A percentile compares a stretch with the other conserved stretches of the same genome.
Conservation (phyloP, 1,140 invertebrate species). For the Leucophenga varia region DNA sequence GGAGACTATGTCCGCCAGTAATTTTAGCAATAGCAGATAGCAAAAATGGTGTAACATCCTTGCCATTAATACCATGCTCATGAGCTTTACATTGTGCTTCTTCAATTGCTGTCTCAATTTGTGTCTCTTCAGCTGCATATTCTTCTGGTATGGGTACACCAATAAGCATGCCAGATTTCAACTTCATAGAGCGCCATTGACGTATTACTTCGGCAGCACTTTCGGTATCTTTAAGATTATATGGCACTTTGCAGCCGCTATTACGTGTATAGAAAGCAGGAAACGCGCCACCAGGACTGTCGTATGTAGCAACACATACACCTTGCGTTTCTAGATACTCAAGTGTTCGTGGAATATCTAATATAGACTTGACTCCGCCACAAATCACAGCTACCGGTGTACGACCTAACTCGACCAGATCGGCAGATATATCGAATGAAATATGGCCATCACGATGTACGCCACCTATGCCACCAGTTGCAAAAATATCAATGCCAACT, state of each 20-base stretch:
- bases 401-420: slow-evolving; percentile 85
- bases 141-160: slow-evolving; percentile 87
- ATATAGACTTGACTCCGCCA: slow-evolving; percentile 95
- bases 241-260: slow-evolving; percentile 71
- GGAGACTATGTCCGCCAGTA: slow-evolving; percentile 78
- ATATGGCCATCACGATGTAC: slow-evolving; percentile 86
- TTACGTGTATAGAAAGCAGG: slow-evolving; percentile 87
- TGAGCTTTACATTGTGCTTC: slow-evolving; percentile 71
- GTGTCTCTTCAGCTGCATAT: slow-evolving; percentile 57
- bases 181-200: slow-evolving; percentile 60
- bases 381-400: slow-evolving; percentile 89
- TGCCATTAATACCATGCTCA: slow-evolving; percentile 70
- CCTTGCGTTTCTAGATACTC: slow-evolving; percentile 97
- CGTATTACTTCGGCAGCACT: slow-evolving; percentile 75
- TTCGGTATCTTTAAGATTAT: slow-evolving; percentile 62
- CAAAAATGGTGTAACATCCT: slow-evolving; percentile 91
- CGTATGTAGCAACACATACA: slow-evolving; percentile 80
- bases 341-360: slow-evolving; percentile 91
- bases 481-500: slow-evolving; percentile 89
- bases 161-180: slow-evolving; percentile 82
- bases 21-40: slow-evolving; percentile 73
- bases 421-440: slow-evolving; percentile 92
- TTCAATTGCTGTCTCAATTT: slow-evolving; percentile 72
- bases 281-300: slow-evolving; percentile 60
- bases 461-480: slow-evolving; percentile 88